Conservation (phyloP, 2,113 vertebrate species). For the Dolichallabes microphthalmus region DNA sequence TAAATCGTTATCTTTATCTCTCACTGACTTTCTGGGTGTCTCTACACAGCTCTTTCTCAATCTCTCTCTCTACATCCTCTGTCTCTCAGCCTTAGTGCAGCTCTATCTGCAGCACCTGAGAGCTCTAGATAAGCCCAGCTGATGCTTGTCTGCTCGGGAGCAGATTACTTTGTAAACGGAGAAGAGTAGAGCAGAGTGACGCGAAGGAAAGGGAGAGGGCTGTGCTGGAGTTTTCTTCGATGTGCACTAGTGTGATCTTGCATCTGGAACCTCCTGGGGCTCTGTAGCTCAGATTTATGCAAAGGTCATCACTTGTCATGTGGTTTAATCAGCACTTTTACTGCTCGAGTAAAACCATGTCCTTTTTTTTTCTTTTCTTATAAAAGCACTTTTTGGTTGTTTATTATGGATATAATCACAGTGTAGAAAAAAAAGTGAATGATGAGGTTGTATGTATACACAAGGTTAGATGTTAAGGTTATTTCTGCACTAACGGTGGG, state of each 20-base stretch:
- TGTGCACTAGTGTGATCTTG: not conserved
- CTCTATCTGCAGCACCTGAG: slow-evolving; percentile 63
- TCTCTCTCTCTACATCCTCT: not conserved
- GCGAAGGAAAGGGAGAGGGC: not conserved
- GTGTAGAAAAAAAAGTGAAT: not conserved
- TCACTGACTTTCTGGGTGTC: not conserved
- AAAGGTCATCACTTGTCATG: slow-evolving; percentile 25
- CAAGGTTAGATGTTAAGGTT: not conserved
- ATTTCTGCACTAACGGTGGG: not conserved
- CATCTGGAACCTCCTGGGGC: not conserved
- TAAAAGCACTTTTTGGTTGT: not conserved
- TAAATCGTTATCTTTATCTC: slow-evolving; percentile 10
- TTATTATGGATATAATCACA: not conserved
- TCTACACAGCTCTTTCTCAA: not conserved
- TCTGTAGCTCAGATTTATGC: slow-evolving; percentile 12
- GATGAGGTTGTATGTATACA: not conserved
- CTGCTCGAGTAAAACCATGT: slow-evolving; percentile 34
- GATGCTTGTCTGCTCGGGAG: slow-evolving; percentile 71
- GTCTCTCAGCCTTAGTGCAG: slow-evolving; percentile 22
- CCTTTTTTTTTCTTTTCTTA: not conserved
- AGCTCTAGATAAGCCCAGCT: slow-evolving; percentile 66
- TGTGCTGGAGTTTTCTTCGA: not conserved
- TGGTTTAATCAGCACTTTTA: slow-evolving; percentile 51
- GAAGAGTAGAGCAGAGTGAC: slow-evolving; percentile 35
- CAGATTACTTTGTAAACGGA: slow-evolving; percentile 68